These are phyloP conservation scores for Odobenus rosmarus DNA, from an alignment of 2,113 vertebrate species.

Conservation along the genomic window DNA sequence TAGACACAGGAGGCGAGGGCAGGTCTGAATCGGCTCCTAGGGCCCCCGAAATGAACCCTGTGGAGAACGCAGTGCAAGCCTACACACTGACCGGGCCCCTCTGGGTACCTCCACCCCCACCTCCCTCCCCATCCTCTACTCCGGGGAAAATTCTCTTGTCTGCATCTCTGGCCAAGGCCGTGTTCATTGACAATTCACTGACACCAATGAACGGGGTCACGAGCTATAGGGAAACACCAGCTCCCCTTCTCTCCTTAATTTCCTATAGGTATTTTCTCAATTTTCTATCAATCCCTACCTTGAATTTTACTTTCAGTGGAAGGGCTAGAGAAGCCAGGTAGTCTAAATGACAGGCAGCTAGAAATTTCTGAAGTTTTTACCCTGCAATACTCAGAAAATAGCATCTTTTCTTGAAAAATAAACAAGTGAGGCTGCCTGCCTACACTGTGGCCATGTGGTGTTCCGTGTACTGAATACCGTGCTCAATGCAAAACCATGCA, in stretches of 20 bases:
- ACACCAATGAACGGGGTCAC: background rate
- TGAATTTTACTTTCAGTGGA: background rate
- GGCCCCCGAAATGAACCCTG: background rate
- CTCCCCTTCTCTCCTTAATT: background rate
- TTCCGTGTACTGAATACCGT: fast-evolving
- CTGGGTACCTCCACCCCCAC: background rate
- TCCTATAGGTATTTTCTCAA: background rate
- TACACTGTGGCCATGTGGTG: background rate
- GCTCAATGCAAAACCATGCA: background rate
- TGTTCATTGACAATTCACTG: background rate
- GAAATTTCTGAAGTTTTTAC: background rate
- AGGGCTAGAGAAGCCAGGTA: background rate
- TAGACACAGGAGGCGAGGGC: background rate
- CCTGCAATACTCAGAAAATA: constrained; percentile 7
- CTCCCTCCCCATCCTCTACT: background rate
- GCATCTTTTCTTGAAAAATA: constrained; percentile 13
- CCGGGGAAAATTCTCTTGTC: background rate
- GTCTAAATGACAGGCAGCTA: background rate
- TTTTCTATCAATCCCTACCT: background rate
- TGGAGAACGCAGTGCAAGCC: background rate
- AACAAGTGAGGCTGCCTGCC: background rate
- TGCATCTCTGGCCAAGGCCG: background rate
- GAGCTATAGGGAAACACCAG: background rate
- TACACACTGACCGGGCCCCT: background rate
- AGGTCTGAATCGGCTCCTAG: background rate